Evolutionary conservation across 2,113 vertebrate genomes (phyloP), one percentile per base, ranked within the genome.

Genomic region (Probosciger aterrimus): DNA sequence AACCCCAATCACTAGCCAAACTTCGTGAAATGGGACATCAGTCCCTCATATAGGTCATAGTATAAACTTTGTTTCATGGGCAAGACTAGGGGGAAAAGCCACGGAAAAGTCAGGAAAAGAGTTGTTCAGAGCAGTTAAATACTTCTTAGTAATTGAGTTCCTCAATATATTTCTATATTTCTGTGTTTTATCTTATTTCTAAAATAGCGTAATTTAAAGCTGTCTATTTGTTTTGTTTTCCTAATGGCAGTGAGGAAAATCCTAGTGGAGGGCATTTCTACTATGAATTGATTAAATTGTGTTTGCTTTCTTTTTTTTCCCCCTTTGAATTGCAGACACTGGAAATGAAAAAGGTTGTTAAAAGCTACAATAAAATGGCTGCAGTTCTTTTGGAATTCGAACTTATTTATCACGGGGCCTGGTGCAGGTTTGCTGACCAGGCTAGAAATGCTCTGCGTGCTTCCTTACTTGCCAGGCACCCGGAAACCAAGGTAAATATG

Each of bases 341-440:
- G 9, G 97, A 98, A 94, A 97, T 98, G 98, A 98, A 98, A 35
- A 98, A 97, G 60, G 92, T 98, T 78, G 95, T 98, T 91, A 97
- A 89, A 5, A 97, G 52, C 85, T 99, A 99, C 92, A 98, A 99
- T 97, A 97, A 97, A 97, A 96, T 98, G 96, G 98, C 98, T 24
- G 74, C 96, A 28, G 97, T 97, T 76, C 94, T 99, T 92, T 31
- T 98, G 83, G 97, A 98, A 93, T 98, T 98, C 69, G 98, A 99
- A 92, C 19, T 98, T 69, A 83, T 98, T 88, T 98, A 98, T 95
- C 96, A 98, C 50, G 97, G 94, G 49, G 97, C 73, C 20, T 99
- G 98, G 98, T 97, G 71, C 78, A 96, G 93, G 74, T 98, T 97
- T 75, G 98, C 97, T 70, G 97, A 98, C 67, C 81, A 84, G 33